phyloP scores from a whole-genome alignment of 2,888 invertebrate species.

The Cactoblastis cactorum region DNA sequence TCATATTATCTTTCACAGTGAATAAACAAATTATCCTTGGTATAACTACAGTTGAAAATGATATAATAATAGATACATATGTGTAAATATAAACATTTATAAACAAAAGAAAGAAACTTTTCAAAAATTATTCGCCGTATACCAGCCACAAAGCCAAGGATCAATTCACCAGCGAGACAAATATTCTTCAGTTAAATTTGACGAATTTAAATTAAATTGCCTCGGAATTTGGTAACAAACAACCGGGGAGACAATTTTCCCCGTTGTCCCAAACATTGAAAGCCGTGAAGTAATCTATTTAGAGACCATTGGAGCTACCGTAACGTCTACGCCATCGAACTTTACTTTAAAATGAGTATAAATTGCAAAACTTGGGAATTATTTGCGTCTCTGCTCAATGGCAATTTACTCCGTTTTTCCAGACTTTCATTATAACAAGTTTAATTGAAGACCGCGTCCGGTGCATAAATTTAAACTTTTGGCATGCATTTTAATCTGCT shows the following conservation, averaged over 20 bases:
- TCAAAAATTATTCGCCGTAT: background rate
- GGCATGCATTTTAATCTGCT: conserved; percentile 72
- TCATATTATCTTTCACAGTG: too few species aligned
- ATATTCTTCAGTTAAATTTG: conserved; percentile 17
- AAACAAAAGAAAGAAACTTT: background rate
- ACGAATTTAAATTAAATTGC: conserved; percentile 21
- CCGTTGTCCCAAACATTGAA: conserved; percentile 30
- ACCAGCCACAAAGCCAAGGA: background rate
- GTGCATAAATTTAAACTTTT: conserved; percentile 73
- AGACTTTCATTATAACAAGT: conserved; percentile 71
- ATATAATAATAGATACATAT: background rate
- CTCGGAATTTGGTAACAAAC: conserved; percentile 23
- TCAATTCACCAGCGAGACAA: conserved; percentile 14
- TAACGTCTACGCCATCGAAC: conserved; percentile 56
- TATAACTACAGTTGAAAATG: too few species aligned
- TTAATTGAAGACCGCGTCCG: conserved; percentile 74
- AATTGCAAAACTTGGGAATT: conserved; percentile 70
- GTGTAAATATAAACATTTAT: background rate
- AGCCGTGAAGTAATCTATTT: conserved; percentile 51
- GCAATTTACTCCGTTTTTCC: conserved; percentile 67
- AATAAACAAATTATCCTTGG: too few species aligned
- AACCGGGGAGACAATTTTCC: conserved; percentile 30
- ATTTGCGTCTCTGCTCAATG: conserved; percentile 59
- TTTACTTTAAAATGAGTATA: conserved; percentile 64
- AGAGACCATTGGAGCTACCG: conserved; percentile 28